Percentiles rank a stretch among this genome's conserved stretches.
phyloP scores from a whole-genome alignment of 2,888 invertebrate genomes.

The Idaea biselata region DNA sequence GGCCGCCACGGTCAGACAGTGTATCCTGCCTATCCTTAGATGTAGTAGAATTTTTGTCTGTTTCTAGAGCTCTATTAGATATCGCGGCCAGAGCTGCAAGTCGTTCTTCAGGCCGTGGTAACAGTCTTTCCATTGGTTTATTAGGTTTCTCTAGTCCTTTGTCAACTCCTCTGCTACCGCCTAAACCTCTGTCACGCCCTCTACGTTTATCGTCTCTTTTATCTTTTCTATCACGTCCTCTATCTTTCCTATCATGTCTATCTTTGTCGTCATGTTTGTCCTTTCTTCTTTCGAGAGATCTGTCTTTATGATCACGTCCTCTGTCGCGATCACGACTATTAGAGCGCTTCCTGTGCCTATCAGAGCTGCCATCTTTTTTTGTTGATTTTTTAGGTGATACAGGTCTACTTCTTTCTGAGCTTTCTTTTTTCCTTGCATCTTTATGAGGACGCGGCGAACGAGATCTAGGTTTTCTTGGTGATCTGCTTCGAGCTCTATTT shows the following conservation, averaged over 20 bases:
- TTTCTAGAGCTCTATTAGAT: slow-evolving; percentile 67
- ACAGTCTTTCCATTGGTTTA: slow-evolving; percentile 81
- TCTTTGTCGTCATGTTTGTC: slow-evolving; percentile 80
- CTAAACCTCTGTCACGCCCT: slow-evolving; percentile 70
- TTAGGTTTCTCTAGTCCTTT: slow-evolving; percentile 83
- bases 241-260: slow-evolving; percentile 84
- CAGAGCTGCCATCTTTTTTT: slow-evolving; percentile 63
- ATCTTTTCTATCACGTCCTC: slow-evolving; percentile 84
- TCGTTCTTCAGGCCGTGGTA: slow-evolving; percentile 83
- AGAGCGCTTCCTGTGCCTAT: slow-evolving; percentile 67
- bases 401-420: slow-evolving; percentile 72
- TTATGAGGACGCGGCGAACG: slow-evolving; percentile 71
- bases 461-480: slow-evolving; percentile 70
- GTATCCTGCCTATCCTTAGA: slow-evolving; percentile 73
- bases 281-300: slow-evolving; percentile 72
- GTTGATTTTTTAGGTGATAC: slow-evolving; percentile 73
- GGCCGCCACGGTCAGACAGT: slow-evolving; percentile 71
- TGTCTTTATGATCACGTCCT: slow-evolving; percentile 75
- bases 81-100: slow-evolving; percentile 81
- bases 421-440: slow-evolving; percentile 69
- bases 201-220: slow-evolving; percentile 77
- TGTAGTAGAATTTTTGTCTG: slow-evolving; percentile 68
- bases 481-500: slow-evolving; percentile 70
- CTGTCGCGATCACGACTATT: slow-evolving; percentile 75
- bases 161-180: slow-evolving; percentile 65